A percentile compares a stretch with the other conserved stretches of the same genome.
phyloP scores from a whole-genome alignment of 2,113 vertebrate genomes.

The Irena cyanogastra region DNA sequence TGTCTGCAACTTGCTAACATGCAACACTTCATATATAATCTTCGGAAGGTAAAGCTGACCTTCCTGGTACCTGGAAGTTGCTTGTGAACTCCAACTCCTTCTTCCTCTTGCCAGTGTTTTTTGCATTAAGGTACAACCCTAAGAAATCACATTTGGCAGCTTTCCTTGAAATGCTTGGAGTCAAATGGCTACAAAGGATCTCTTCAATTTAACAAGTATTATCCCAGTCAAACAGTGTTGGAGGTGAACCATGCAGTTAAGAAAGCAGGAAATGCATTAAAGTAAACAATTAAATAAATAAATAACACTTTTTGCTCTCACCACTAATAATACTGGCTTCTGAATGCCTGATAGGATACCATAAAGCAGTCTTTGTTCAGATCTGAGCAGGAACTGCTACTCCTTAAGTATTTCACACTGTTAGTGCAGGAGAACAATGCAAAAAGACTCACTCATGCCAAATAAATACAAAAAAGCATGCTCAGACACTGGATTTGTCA shows the following conservation, averaged over 20 bases:
- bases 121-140: not conserved
- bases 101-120: not conserved
- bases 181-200: not conserved
- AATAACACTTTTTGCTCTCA: not conserved
- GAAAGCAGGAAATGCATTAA: not conserved
- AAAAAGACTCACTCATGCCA: not conserved
- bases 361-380: not conserved
- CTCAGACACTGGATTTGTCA: not conserved
- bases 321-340: not conserved
- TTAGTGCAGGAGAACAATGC: not conserved
- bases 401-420: not conserved
- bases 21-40: not conserved
- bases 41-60: not conserved
- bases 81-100: not conserved
- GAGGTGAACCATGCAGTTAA: not conserved
- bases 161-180: not conserved
- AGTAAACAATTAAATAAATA: not conserved
- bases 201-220: not conserved
- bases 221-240: not conserved
- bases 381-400: not conserved
- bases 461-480: not conserved
- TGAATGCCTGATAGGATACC: not conserved
- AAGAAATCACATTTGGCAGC: not conserved
- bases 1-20: not conserved
- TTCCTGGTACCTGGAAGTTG: not conserved